Base-by-base conservation (phyloP, 2,113 vertebrate genomes). In the Sminthopsis crassicaudata region DNA sequence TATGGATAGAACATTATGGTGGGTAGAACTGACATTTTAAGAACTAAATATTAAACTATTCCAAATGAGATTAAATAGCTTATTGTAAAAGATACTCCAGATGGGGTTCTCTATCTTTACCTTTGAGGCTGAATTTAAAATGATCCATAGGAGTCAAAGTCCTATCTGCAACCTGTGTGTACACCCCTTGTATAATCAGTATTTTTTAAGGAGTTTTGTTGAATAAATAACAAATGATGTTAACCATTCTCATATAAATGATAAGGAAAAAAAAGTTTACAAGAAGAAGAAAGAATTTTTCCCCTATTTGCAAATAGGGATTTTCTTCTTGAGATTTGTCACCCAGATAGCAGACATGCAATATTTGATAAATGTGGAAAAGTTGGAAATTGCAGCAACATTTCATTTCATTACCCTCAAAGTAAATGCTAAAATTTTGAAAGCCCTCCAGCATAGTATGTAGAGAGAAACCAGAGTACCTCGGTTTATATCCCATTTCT, bases 221-320 rank as follows among this genome's bases (percentile, higher is more conserved):
- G 9, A 0, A 26, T 94, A 7, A 5, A 3, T 48, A n/a, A 51
- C 24, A 92, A 54, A 25, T 60, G 57, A 25, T 76, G n/a, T 89
- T 67, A 90, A 91, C 36, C 90, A 25, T 94, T 95, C 52, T 93
- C 24, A 52, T 90, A 50, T 55, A 52, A 92, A 52, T 92, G 89
- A 67, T 51, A 94, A 46, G n/a, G 27, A 5, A 6, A 0, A 0
- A 92, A 53, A 88, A 90, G 22, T 8, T 51, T 92, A 89, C 93
- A 46, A 92, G 19, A 60, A 92, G 67, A 46, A 25, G 89, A 94
- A 46, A 25, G 36, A 46, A n/a, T 88, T 91, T 91, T 8, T 57
- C n/a, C 51, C 36, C 19, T n/a, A 46, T 2, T 12, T 94, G n/a
- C 42, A 26, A 11, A 46, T 90, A 27, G 25, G 25, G 22, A 8